phyloP scores from a whole-genome alignment of 2,888 invertebrate genomes.

The Cosmopolites sordidus region DNA sequence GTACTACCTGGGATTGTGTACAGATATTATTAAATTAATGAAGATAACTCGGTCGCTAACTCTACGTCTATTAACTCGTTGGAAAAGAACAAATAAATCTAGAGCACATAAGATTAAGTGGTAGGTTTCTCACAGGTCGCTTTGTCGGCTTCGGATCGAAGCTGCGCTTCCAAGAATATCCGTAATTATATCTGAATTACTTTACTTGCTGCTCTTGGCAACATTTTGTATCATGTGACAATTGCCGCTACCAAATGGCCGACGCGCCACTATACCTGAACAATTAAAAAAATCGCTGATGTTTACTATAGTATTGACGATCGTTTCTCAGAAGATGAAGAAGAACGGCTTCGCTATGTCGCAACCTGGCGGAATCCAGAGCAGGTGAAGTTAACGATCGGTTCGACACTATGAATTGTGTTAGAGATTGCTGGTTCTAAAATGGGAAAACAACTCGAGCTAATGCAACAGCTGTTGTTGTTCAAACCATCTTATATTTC shows the following conservation, averaged over 20 bases:
- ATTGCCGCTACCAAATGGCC: not conserved
- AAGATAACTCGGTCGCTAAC: not conserved
- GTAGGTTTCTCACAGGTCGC: not conserved
- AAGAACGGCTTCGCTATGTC: no score
- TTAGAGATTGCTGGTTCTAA: not conserved
- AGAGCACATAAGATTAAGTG: not conserved
- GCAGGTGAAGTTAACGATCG: not conserved
- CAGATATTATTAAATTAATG: no score
- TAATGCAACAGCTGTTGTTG: no score
- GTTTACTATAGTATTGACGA: not conserved
- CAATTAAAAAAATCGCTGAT: not conserved
- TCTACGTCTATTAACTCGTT: not conserved
- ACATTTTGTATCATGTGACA: not conserved
- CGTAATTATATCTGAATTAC: constrained; percentile 1
- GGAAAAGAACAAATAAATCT: not conserved
- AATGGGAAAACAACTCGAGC: not conserved
- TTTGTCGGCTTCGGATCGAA: not conserved
- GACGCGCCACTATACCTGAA: not conserved
- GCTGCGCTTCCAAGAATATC: not conserved
- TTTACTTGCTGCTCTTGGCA: not conserved
- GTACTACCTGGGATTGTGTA: no score
- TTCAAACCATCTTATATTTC: no score
- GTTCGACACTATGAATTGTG: not conserved
- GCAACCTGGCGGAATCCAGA: not conserved
- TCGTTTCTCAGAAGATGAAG: no score